Evolutionary conservation across 2,797 vertebrate genomes (phyloP).

Genomic region (Coregonus sp.): DNA sequence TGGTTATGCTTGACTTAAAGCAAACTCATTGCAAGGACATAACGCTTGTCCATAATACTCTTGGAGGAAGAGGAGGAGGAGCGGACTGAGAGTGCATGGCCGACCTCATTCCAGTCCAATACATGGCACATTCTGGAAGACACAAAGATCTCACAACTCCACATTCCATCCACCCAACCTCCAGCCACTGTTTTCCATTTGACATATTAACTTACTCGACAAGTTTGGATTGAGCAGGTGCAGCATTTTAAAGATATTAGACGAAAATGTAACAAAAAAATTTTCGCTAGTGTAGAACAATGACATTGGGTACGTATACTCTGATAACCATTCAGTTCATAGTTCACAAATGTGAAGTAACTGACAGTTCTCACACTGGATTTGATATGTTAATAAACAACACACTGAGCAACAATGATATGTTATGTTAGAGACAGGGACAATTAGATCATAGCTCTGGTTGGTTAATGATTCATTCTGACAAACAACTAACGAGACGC

Average conservation of each 20-base stretch:
- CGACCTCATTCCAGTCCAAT: conserved; percentile 20
- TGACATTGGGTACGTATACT: background rate
- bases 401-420: conserved; percentile 1
- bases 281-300: background rate
- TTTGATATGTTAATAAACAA: conserved; percentile 2
- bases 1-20: background rate
- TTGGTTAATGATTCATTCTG: background rate
- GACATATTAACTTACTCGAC: background rate
- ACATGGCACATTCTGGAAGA: conserved; percentile 17
- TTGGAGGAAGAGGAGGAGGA: conserved; percentile 11
- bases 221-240: background rate
- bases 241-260: background rate
- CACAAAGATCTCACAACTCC: conserved; percentile 18
- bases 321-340: background rate
- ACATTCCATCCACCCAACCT: background rate
- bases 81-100: conserved; percentile 22
- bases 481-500: background rate
- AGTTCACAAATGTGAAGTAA: background rate
- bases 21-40: background rate
- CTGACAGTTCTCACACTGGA: background rate
- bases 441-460: background rate
- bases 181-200: background rate
- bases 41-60: background rate
- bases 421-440: background rate
- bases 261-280: background rate